Evolutionary conservation across 2,888 invertebrate genomes (phyloP).

Genomic region (Erebia epiphron): DNA sequence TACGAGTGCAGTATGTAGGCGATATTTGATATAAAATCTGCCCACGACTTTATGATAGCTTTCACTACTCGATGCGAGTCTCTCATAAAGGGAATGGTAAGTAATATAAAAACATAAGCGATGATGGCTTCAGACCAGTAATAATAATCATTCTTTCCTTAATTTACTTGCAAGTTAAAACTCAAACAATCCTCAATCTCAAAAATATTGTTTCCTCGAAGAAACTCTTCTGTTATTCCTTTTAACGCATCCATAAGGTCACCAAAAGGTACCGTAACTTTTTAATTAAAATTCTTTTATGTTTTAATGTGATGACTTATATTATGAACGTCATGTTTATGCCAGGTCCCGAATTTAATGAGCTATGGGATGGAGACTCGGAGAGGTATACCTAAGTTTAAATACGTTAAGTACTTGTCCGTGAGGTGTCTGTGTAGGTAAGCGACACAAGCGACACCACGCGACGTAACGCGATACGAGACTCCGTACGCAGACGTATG

Average conservation of each 20-base stretch:
- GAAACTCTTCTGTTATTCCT: background rate
- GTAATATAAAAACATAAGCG: background rate
- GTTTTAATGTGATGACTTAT: slow-evolving; percentile 7
- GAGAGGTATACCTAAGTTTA: background rate
- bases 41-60: slow-evolving; percentile 12
- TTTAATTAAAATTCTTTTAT: slow-evolving; percentile 15
- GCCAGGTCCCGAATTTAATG: slow-evolving; percentile 7
- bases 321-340: slow-evolving; percentile 13
- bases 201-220: background rate
- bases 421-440: too few relatives aligned
- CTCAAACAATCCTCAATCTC: too few relatives aligned
- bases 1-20: background rate
- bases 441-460: too few relatives aligned
- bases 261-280: slow-evolving; percentile 6
- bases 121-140: background rate
- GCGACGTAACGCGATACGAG: too few relatives aligned
- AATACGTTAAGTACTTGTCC: too few relatives aligned
- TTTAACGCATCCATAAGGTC: background rate
- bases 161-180: too few relatives aligned
- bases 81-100: background rate
- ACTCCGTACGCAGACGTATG: too few relatives aligned
- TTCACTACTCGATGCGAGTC: slow-evolving; percentile 5
- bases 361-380: background rate
- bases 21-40: slow-evolving; percentile 14
- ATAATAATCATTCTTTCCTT: background rate